Percentiles rank a stretch among this genome's conserved stretches.
phyloP scores from a whole-genome alignment of 2,888 invertebrate species.

The Sturmia bella region DNA sequence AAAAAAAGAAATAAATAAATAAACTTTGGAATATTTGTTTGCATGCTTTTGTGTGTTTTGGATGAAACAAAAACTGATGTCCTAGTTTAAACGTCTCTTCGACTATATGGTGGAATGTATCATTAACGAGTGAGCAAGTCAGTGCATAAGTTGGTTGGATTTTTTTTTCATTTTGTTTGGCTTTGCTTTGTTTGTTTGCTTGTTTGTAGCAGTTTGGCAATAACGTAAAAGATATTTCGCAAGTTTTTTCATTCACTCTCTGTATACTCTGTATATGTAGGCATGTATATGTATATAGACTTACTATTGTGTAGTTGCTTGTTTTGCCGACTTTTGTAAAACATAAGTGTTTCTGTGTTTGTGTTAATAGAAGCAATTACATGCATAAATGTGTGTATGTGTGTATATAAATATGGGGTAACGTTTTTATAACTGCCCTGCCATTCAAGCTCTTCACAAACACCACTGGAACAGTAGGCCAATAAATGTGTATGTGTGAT shows the following conservation, averaged over 20 bases:
- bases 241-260: conserved; percentile 20
- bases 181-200: conserved; percentile 39
- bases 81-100: conserved; percentile 64
- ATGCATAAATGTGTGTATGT: conserved; percentile 13
- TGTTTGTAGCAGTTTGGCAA: conserved; percentile 56
- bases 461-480: conserved; percentile 61
- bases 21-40: conserved; percentile 7
- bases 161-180: conserved; percentile 40
- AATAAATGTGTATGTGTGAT: conserved; percentile 25
- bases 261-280: too few relatives aligned
- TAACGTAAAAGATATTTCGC: conserved; percentile 52
- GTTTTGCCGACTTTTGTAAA: conserved; percentile 25
- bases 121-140: background rate
- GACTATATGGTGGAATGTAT: conserved; percentile 45
- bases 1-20: conserved; percentile 49
- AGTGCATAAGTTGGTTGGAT: conserved; percentile 23
- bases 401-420: conserved; percentile 28
- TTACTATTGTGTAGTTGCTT: conserved; percentile 52
- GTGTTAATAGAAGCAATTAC: conserved; percentile 18
- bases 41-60: conserved; percentile 4
- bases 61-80: conserved; percentile 47
- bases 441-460: conserved; percentile 57
- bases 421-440: conserved; percentile 63
- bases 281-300: conserved; percentile 44
- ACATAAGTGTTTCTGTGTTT: background rate